phyloP scores from a whole-genome alignment of 2,113 vertebrate species.

The Fregetta grallaria region DNA sequence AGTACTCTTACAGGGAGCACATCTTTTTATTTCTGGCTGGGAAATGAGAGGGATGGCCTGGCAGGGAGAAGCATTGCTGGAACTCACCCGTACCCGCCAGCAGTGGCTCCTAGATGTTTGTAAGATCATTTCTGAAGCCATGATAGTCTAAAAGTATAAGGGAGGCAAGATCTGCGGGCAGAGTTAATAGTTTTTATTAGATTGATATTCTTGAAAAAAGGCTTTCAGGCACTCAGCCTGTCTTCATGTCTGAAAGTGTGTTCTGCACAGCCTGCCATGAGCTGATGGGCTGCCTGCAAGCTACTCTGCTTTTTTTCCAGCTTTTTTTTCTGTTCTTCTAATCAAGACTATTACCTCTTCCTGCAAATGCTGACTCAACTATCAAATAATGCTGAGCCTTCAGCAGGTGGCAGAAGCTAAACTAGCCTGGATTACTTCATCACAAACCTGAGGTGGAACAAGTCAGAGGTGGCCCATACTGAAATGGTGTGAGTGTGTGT shows the following conservation, averaged over 20 bases:
- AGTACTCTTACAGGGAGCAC: conserved; percentile 7
- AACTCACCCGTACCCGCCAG: neutral
- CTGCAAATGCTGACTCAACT: neutral
- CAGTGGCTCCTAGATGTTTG: neutral
- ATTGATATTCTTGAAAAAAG: neutral
- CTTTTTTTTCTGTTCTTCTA: neutral
- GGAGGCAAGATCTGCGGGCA: neutral
- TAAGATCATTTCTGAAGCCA: neutral
- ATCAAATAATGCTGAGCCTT: neutral
- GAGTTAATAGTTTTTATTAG: neutral
- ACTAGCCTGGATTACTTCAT: neutral
- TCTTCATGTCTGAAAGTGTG: neutral
- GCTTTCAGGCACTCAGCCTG: neutral
- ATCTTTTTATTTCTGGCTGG: conserved; percentile 58
- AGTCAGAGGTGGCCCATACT: neutral
- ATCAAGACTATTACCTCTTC: neutral
- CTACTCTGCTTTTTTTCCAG: neutral
- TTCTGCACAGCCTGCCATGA: neutral
- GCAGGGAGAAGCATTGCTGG: neutral
- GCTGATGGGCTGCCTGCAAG: neutral
- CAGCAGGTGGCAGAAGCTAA: neutral
- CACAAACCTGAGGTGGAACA: neutral
- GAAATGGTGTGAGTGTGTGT: neutral
- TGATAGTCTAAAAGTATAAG: neutral
- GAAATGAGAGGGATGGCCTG: conserved; percentile 20